A percentile compares a stretch with the other conserved stretches of the same genome.
phyloP scores from a whole-genome alignment of 1,140 invertebrate genomes.

The Heliconius melpomene region DNA sequence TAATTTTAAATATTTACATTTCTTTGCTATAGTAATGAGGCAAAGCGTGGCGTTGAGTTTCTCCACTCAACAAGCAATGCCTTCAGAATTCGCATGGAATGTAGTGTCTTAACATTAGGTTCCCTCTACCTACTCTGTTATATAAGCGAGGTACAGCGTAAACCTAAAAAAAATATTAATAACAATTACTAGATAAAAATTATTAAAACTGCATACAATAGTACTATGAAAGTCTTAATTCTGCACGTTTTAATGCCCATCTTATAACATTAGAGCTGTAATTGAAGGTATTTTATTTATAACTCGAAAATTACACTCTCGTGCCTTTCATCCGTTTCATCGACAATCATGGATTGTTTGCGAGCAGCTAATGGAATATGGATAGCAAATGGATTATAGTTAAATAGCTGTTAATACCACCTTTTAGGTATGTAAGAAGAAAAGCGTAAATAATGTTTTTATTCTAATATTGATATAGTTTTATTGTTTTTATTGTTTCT shows the following conservation, averaged over 20 bases:
- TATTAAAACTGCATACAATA: neutral
- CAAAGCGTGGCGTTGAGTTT: too few relatives aligned
- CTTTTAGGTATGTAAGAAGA: neutral
- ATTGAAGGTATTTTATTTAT: slow-evolving; percentile 69
- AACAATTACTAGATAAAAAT: too few relatives aligned
- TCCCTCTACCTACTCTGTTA: too few relatives aligned
- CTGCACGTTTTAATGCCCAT: slow-evolving; percentile 27
- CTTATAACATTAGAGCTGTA: slow-evolving; percentile 48
- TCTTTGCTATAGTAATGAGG: too few relatives aligned
- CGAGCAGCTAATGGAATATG: slow-evolving; percentile 48
- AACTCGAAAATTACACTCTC: slow-evolving; percentile 58
- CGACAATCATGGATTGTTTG: slow-evolving; percentile 61
- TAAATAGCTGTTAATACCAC: slow-evolving; percentile 33
- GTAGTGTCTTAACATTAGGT: too few relatives aligned
- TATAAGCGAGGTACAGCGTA: too few relatives aligned
- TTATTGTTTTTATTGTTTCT: too few relatives aligned
- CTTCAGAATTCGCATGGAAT: too few relatives aligned
- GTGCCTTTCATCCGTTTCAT: slow-evolving; percentile 67
- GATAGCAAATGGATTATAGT: slow-evolving; percentile 36
- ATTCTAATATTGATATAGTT: neutral
- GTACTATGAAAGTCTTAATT: slow-evolving; percentile 13
- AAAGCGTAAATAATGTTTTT: neutral
- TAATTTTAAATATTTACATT: too few relatives aligned
- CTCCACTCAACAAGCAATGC: too few relatives aligned
- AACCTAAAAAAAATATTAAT: too few relatives aligned